Percentiles rank a stretch among this genome's conserved stretches.
Conservation (phyloP, 2,888 invertebrate genomes). For the Eumacrocentrus americanus region DNA sequence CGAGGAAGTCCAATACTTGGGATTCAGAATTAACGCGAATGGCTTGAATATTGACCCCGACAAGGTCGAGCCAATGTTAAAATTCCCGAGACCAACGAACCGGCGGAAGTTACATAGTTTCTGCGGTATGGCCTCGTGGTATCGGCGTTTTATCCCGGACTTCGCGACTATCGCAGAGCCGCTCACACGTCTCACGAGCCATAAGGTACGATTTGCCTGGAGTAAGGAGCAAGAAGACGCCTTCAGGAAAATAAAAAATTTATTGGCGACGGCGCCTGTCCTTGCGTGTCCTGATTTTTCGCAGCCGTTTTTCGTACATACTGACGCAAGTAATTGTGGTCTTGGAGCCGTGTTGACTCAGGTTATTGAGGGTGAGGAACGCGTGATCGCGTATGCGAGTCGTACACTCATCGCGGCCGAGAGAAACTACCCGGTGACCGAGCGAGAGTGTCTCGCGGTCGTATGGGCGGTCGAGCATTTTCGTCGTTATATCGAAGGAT, state of each 20-base stretch:
- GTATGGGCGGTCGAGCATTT: slow-evolving; percentile 21
- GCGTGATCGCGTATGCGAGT: slow-evolving; percentile 33
- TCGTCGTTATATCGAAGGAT: slow-evolving; percentile 23
- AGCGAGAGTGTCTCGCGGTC: slow-evolving; percentile 28
- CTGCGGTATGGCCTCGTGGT: slow-evolving; percentile 39
- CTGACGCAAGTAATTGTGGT: slow-evolving; percentile 9
- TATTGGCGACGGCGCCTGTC: too few relatives aligned
- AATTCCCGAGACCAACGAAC: slow-evolving; percentile 22
- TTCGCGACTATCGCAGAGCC: slow-evolving; percentile 7
- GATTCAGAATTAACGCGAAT: slow-evolving; percentile 14
- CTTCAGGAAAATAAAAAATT: background rate
- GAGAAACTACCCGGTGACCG: slow-evolving; percentile 27
- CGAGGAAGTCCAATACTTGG: slow-evolving; percentile 31
- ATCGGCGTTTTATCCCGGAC: slow-evolving; percentile 24
- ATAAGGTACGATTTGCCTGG: slow-evolving; percentile 17
- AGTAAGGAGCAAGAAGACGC: background rate
- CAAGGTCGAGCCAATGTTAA: background rate
- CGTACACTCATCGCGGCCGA: slow-evolving; percentile 17
- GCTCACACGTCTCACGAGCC: background rate
- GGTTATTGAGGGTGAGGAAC: too few relatives aligned
- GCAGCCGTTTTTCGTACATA: slow-evolving; percentile 9
- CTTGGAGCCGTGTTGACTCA: too few relatives aligned
- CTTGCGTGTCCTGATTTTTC: too few relatives aligned
- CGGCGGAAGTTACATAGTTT: too few relatives aligned
- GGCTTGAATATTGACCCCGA: slow-evolving; percentile 23